A percentile compares a stretch with the other conserved stretches of the same genome.
phyloP scores from a whole-genome alignment of 2,888 invertebrate species.

The Anagyrus pseudococci region DNA sequence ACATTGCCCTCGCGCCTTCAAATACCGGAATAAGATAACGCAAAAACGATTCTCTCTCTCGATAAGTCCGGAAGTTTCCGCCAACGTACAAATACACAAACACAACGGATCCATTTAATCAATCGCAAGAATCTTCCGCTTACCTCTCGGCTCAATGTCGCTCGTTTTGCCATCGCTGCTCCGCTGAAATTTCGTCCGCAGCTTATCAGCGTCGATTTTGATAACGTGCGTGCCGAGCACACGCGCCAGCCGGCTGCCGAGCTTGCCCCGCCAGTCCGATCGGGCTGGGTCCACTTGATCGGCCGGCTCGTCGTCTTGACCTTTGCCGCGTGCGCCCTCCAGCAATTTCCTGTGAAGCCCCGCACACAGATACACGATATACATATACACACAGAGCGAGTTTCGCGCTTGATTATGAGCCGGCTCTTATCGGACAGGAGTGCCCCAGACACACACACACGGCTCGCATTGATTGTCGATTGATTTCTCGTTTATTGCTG shows the following conservation, averaged over 20 bases:
- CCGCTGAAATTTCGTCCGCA: slow-evolving; percentile 24
- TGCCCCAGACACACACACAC: background rate
- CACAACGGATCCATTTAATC: background rate
- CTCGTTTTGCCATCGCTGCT: background rate
- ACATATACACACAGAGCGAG: background rate
- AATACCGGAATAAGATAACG: background rate
- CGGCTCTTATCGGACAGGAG: background rate
- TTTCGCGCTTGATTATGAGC: background rate
- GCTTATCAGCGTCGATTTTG: slow-evolving; percentile 67
- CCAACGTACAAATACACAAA: background rate
- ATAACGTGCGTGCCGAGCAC: slow-evolving; percentile 72
- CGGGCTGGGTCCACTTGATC: no score
- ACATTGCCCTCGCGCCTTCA: background rate
- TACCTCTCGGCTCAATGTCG: slow-evolving; percentile 28
- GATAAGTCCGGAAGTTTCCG: background rate
- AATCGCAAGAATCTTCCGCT: background rate
- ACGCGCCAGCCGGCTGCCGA: slow-evolving; percentile 67
- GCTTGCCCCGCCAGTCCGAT: slow-evolving; percentile 65
- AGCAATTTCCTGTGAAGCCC: slow-evolving; percentile 10
- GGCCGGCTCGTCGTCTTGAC: background rate
- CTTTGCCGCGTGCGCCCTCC: background rate
- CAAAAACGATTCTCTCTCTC: background rate
- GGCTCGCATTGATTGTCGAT: background rate
- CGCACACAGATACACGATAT: background rate
- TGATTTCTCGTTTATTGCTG: background rate